phyloP scores from a whole-genome alignment of 2,888 invertebrate genomes.

The Drosophila fulvimacula region DNA sequence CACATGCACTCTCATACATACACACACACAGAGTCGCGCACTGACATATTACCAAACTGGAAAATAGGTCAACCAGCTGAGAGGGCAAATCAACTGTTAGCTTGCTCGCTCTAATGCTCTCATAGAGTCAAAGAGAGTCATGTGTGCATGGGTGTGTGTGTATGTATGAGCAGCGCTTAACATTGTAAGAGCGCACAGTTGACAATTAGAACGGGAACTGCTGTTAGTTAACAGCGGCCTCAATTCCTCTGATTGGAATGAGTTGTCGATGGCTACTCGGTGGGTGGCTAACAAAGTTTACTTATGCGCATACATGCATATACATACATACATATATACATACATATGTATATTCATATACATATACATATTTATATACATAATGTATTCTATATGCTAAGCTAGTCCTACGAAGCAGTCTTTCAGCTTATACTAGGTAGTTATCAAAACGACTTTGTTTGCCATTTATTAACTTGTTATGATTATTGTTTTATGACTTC shows the following conservation, averaged over 20 bases:
- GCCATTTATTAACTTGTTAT: background rate
- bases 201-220: conserved; percentile 69
- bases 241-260: conserved; percentile 57
- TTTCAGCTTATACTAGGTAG: background rate
- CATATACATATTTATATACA: background rate
- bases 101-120: conserved; percentile 49
- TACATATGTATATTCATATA: no score
- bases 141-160: conserved; percentile 9
- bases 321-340: background rate
- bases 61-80: conserved; percentile 80
- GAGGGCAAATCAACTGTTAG: conserved; percentile 45
- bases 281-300: conserved; percentile 50
- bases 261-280: conserved; percentile 8
- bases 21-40: conserved; percentile 20
- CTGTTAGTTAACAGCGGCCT: conserved; percentile 72
- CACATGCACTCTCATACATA: conserved; percentile 15
- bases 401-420: conserved; percentile 3
- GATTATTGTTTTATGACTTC: conserved; percentile 40
- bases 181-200: conserved; percentile 47
- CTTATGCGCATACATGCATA: background rate
- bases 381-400: conserved; percentile 7
- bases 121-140: conserved; percentile 40
- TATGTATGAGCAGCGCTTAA: conserved; percentile 28
- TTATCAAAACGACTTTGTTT: background rate
- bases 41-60: conserved; percentile 65